Evolutionary conservation across 1,140 invertebrate species (phyloP).

Genomic region (Drosophila trapezifrons): DNA sequence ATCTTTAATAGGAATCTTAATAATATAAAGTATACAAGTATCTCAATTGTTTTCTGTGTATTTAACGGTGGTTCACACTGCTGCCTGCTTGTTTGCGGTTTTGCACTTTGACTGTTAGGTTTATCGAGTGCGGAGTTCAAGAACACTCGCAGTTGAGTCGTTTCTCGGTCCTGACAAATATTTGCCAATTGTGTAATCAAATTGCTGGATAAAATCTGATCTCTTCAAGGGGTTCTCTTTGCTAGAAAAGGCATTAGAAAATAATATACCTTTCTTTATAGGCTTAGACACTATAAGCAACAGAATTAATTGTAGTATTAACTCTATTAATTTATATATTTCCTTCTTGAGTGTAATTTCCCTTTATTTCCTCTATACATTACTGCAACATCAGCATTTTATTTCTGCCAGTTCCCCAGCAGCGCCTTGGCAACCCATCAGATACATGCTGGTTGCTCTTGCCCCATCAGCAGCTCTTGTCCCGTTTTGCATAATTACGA

Average conservation of each 20-base stretch:
- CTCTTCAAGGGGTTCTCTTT: not conserved
- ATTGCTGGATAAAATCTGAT: slow-evolving; percentile 5
- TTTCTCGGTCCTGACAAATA: slow-evolving; percentile 27
- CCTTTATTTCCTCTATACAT: not conserved
- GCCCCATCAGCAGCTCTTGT: slow-evolving; percentile 28
- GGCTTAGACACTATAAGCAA: too few relatives aligned
- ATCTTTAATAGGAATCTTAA: too few relatives aligned
- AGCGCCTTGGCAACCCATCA: not conserved
- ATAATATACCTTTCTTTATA: not conserved
- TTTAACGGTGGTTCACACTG: slow-evolving; percentile 1
- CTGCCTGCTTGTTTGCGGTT: slow-evolving; percentile 34
- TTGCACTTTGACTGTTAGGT: slow-evolving; percentile 50
- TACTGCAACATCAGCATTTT: too few relatives aligned
- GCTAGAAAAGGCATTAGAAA: not conserved
- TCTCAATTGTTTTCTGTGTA: slow-evolving; percentile 1
- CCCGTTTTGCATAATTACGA: slow-evolving; percentile 73
- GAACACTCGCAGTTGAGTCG: slow-evolving; percentile 52
- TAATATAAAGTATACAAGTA: too few relatives aligned
- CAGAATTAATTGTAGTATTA: not conserved
- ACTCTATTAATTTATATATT: not conserved
- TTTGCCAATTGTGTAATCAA: slow-evolving; percentile 57
- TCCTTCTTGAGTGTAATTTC: not conserved
- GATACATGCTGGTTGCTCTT: not conserved
- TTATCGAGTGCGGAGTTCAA: slow-evolving; percentile 61
- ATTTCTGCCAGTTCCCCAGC: not conserved